Evolutionary conservation across 2,888 invertebrate species (phyloP).

Genomic region (Sesamia inferens): DNA sequence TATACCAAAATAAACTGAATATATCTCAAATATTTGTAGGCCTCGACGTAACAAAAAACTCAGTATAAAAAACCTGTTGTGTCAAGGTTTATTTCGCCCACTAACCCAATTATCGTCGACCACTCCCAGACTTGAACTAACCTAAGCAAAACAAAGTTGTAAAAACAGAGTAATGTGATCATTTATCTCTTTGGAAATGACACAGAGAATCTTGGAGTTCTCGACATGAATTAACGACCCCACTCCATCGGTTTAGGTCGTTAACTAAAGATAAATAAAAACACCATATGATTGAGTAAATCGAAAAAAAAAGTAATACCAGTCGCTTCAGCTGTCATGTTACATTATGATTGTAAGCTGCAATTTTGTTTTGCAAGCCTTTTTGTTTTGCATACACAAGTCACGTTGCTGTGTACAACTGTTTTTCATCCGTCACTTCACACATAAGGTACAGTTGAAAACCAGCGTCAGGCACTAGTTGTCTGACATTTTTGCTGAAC

Average conservation of each 20-base stretch:
- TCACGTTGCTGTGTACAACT: no score
- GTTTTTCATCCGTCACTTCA: no score
- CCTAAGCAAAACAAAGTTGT: slow-evolving; percentile 38
- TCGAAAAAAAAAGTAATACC: no score
- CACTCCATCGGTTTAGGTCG: neutral
- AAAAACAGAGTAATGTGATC: neutral
- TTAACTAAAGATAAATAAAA: no score
- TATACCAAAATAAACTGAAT: neutral
- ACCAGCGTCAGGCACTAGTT: no score
- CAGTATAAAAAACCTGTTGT: neutral
- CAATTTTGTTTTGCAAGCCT: no score
- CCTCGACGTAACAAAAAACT: neutral
- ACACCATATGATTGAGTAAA: no score
- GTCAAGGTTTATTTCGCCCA: slow-evolving; percentile 21
- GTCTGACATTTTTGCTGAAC: no score
- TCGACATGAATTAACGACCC: neutral
- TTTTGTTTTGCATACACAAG: no score
- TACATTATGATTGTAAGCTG: no score
- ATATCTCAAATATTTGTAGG: neutral
- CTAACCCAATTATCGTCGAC: slow-evolving; percentile 24
- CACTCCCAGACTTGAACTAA: neutral
- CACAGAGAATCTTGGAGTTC: neutral
- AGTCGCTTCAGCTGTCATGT: no score
- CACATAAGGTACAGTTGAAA: no score
- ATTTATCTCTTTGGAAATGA: neutral